Base-by-base conservation (phyloP, 2,113 vertebrate species). In the Muntiacus muntjak region DNA sequence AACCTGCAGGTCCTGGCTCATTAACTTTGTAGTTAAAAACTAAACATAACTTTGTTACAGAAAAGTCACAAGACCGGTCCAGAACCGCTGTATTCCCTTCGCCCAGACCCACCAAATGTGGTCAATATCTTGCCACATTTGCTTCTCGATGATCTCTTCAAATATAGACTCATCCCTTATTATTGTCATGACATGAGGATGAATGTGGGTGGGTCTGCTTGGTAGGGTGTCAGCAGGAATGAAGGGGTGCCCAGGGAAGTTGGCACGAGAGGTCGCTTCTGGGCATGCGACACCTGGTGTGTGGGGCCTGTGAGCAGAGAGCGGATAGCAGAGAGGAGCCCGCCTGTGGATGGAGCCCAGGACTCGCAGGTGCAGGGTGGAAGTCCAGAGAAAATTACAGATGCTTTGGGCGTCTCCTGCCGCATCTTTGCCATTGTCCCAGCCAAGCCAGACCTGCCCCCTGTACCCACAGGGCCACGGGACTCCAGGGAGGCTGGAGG, bases 291-390 rank as follows among this genome's bases (percentile, higher is more conserved):
- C 6, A 5, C 21, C 7, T 45, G 13, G 14, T 30, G 8, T 74
- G 81, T 6, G 52, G 71, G 78, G 89, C 26, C 40, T 1, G 2
- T 4, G 19, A 45, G 33, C 55, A 25, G 28, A 90, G 74, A 74
- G 25, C 16, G 30, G 55, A 33, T 40, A 43, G 17, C 54, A 36
- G 74, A 78, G 74, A 84, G 91, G 54, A 67, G 93, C 28, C 2
- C 0, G 3, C 13, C 14, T 17, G 26, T 10, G 0, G 0, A 7
- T n/a, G 50, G 36, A 74, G n/a, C 9, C 2, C 1, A 17, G 71
- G 67, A 28, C 3, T 4, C 2, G 19, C 23, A 28, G 76, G 84
- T 28, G 14, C 33, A 25, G 33, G 17, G 19, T 14, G 9, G 60
- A 54, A 67, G 67, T 36, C 43, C n/a, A 30, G 62, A 92, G 36